These are phyloP conservation scores for Pluvialis apricaria DNA, from an alignment of 2,113 vertebrate genomes.

Conservation along the genomic window DNA sequence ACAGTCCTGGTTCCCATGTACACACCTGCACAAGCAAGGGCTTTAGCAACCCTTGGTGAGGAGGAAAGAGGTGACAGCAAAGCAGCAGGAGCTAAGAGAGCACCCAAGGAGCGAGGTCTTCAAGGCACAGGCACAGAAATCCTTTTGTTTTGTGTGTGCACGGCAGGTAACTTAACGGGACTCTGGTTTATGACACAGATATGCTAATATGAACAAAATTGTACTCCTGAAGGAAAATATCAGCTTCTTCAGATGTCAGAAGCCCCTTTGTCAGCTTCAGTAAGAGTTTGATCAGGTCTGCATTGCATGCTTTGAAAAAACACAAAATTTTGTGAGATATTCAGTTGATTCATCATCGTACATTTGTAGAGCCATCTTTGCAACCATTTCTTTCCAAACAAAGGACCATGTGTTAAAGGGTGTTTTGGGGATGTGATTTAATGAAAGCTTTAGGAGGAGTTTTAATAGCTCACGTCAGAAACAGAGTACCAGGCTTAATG, in stretches of 20 bases:
- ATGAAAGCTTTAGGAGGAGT: neutral
- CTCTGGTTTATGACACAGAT: neutral
- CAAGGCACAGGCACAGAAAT: neutral
- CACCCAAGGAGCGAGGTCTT: neutral
- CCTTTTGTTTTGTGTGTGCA: neutral
- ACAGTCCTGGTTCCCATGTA: neutral
- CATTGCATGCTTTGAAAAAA: accelerated
- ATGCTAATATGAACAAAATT: neutral
- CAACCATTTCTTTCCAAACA: neutral
- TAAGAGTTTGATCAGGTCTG: neutral
- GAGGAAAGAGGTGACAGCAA: neutral
- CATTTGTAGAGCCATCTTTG: neutral
- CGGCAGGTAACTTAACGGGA: neutral
- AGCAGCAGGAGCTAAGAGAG: neutral
- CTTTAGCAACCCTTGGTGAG: neutral
- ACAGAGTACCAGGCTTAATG: neutral
- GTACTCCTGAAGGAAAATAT: neutral
- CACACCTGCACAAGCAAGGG: neutral
- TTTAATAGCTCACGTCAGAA: neutral
- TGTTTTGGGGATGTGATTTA: neutral
- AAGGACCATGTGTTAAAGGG: neutral
- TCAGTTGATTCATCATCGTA: neutral
- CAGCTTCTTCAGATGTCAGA: neutral
- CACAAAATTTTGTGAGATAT: accelerated
- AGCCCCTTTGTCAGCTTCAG: neutral